Percentiles rank a stretch among this genome's conserved stretches.
Evolutionary conservation across 2,113 vertebrate species (phyloP).

Genomic region (Turnix velox): DNA sequence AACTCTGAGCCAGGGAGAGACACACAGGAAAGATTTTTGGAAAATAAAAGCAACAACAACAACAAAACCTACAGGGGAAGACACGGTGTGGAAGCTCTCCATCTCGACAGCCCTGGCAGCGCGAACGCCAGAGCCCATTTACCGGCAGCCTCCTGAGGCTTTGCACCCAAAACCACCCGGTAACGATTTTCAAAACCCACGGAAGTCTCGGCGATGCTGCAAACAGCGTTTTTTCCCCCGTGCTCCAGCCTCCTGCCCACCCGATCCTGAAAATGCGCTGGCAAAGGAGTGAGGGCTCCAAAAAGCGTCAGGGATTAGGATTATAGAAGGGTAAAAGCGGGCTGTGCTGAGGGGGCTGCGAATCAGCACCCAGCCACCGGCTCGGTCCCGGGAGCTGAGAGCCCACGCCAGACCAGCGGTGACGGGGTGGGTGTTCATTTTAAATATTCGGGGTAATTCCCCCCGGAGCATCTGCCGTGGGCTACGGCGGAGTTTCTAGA

Average conservation of each 20-base stretch:
- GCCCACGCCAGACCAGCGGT: background rate
- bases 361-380: fast-evolving
- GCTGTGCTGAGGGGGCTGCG: background rate
- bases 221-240: too few species aligned
- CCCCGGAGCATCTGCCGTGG: background rate
- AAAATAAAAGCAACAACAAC: fast-evolving
- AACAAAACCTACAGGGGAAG: background rate
- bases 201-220: too few species aligned
- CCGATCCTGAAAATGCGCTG: background rate
- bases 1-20: background rate
- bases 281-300: fast-evolving
- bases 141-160: fast-evolving
- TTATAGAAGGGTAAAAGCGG: background rate
- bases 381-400: fast-evolving
- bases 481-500: background rate
- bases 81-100: background rate
- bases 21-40: fast-evolving
- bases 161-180: background rate
- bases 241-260: background rate
- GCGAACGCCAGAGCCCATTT: fast-evolving
- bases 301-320: background rate
- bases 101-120: background rate
- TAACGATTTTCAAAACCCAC: fast-evolving
- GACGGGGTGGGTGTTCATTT: background rate
- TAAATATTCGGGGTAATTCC: background rate